Evolutionary conservation across 2,113 vertebrate genomes (phyloP).

Genomic region (Sturnus vulgaris): DNA sequence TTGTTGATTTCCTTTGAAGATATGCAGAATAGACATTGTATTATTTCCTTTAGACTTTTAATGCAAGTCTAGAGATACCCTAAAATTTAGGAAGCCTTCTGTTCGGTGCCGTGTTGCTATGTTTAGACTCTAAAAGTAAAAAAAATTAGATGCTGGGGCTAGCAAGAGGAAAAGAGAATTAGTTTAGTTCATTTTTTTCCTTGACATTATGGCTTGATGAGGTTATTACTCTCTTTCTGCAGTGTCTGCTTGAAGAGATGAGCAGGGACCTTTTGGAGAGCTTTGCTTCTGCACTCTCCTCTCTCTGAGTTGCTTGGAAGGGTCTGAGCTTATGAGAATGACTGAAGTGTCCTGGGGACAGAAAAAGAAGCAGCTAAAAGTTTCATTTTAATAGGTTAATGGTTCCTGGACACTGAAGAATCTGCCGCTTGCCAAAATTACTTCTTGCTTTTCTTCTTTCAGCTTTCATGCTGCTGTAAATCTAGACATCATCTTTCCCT

Average conservation of each 20-base stretch:
- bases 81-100: not conserved
- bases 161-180: not conserved
- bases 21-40: not conserved
- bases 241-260: not conserved
- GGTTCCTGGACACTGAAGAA: conserved; percentile 26
- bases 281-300: not conserved
- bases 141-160: not conserved
- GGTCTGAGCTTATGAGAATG: not conserved
- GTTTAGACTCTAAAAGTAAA: not conserved
- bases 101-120: not conserved
- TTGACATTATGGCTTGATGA: not conserved
- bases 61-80: not conserved
- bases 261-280: not conserved
- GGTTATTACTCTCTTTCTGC: not conserved
- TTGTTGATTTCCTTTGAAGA: not conserved
- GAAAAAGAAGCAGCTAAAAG: conserved; percentile 3
- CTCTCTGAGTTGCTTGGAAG: not conserved
- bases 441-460: conserved; percentile 27
- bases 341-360: conserved; percentile 15
- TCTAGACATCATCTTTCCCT: conserved; percentile 4
- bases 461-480: conserved; percentile 5
- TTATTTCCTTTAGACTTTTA: not conserved
- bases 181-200: not conserved
- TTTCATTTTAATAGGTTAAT: conserved; percentile 32
- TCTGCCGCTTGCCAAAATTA: conserved; percentile 18